phyloP scores from a whole-genome alignment of 2,797 vertebrate genomes.

The Champsocephalus gunnari region DNA sequence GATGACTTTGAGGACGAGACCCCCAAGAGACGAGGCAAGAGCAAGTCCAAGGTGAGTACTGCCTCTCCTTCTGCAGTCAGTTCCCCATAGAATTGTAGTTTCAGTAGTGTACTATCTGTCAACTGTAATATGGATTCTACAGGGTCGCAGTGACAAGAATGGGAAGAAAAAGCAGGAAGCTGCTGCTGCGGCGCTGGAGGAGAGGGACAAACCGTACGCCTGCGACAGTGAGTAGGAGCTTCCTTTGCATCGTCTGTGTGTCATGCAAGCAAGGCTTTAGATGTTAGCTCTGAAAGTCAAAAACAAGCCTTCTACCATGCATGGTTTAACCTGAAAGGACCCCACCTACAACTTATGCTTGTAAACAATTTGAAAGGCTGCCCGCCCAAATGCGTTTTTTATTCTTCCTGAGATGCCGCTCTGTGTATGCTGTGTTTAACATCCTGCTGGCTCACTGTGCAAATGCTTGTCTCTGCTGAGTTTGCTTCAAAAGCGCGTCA shows the following conservation, averaged over 20 bases:
- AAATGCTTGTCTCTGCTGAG: slow-evolving; percentile 42
- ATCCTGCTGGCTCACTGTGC: slow-evolving; percentile 44
- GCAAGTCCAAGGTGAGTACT: slow-evolving; percentile 92
- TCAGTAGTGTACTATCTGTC: not conserved
- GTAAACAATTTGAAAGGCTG: slow-evolving; percentile 11
- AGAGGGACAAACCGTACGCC: slow-evolving; percentile 96
- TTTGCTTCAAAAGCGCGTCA: slow-evolving; percentile 29
- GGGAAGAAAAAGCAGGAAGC: slow-evolving; percentile 95
- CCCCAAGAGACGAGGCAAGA: slow-evolving; percentile 94
- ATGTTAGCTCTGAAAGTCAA: slow-evolving; percentile 34
- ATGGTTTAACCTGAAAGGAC: slow-evolving; percentile 48
- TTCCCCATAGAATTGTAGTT: not conserved
- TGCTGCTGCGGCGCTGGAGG: slow-evolving; percentile 90
- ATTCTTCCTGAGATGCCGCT: slow-evolving; percentile 24
- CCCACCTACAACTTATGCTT: slow-evolving; percentile 40
- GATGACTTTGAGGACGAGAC: slow-evolving; percentile 98
- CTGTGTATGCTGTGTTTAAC: slow-evolving; percentile 41
- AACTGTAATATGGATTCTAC: slow-evolving; percentile 10
- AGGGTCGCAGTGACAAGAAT: slow-evolving; percentile 94
- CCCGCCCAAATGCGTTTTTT: slow-evolving; percentile 6
- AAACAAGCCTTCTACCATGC: slow-evolving; percentile 41
- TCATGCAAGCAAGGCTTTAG: slow-evolving; percentile 57
- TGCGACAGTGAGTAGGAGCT: slow-evolving; percentile 94
- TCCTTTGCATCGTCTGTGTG: slow-evolving; percentile 8
- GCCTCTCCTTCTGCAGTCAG: not conserved